A percentile compares a stretch with the other conserved stretches of the same genome.
These are phyloP conservation scores for Pluvialis apricaria DNA, from an alignment of 2,113 vertebrate species.

Conservation along the genomic window DNA sequence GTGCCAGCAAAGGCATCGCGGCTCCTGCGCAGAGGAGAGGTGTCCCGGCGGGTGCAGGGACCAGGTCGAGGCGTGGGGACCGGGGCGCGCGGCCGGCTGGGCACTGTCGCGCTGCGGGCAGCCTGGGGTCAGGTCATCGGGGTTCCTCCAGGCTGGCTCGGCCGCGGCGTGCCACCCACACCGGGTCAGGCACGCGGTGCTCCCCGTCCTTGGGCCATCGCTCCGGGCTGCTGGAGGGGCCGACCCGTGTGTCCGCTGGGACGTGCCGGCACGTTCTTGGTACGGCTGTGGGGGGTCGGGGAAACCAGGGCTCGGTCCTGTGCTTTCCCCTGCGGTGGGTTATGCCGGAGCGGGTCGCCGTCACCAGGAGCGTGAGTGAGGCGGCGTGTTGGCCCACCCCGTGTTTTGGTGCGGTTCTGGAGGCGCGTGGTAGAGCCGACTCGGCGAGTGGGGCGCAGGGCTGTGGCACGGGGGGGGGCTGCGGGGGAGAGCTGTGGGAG, in stretches of 20 bases:
- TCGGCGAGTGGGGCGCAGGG: neutral
- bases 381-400: rapidly evolving
- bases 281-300: rapidly evolving
- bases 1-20: neutral
- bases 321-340: rapidly evolving
- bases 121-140: neutral
- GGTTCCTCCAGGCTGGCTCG: neutral
- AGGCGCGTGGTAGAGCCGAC: no score
- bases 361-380: rapidly evolving
- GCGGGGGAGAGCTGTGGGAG: rapidly evolving
- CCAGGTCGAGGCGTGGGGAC: neutral
- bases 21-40: neutral
- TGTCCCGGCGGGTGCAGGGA: neutral
- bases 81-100: neutral
- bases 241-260: rapidly evolving
- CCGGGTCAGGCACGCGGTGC: neutral
- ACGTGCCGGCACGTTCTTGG: rapidly evolving
- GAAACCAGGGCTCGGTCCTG: rapidly evolving
- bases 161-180: neutral
- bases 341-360: rapidly evolving
- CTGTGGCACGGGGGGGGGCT: rapidly evolving
- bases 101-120: neutral
- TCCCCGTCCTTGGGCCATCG: rapidly evolving
- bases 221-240: neutral
- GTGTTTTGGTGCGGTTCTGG: rapidly evolving